Base-by-base conservation (phyloP, 1,140 invertebrate species). In the Chironomus tepperi region DNA sequence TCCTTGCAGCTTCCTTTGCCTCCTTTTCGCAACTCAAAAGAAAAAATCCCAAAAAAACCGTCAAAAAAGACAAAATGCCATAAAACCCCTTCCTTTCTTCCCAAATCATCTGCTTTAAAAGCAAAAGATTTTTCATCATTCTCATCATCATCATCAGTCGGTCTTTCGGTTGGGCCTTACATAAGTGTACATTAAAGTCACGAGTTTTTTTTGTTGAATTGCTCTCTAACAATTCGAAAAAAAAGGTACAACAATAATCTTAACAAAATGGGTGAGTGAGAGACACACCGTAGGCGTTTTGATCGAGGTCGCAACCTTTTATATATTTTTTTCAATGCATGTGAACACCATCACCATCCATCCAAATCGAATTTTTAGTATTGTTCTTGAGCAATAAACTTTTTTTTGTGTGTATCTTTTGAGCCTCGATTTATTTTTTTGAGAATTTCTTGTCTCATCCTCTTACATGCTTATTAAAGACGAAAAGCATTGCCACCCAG, bases 241-340 rank as follows among this genome's bases (percentile, higher is more conserved):
- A 47, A 10, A 10, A 10, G 47, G 12, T n/a, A 57, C 47, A 57
- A 57, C 7, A 9, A 47, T 10, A 47, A 47, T 34, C 24, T 34
- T 15, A 47, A 57, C 12, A 57, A 57, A n/a, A 15, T n/a, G 47
- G 12, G 47, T 5, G 12, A 57, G 47, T n/a, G 47, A 57, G 47
- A 57, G 47, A 57, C 47, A 57, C 5, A n/a, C 47, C n/a, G 47
- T 57, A 57, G 47, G 47, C 47, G 47, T 57, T 57, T 57, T 57
- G 47, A 57, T 57, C 47, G 47, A 57, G 47, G 47, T 57, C 47
- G 47, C 47, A 57, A 57, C 47, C 47, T 57, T 57, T 57, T 47
- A 10, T 57, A 34, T 57, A n/a, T 57, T n/a, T 57, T 57, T 57
- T 57, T n/a, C 12, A 57, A 57, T 57, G 12, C 47, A 57, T 57